A percentile compares a stretch with the other conserved stretches of the same genome.
Conservation (phyloP, 2,888 invertebrate genomes). For the Lamproptera curius region DNA sequence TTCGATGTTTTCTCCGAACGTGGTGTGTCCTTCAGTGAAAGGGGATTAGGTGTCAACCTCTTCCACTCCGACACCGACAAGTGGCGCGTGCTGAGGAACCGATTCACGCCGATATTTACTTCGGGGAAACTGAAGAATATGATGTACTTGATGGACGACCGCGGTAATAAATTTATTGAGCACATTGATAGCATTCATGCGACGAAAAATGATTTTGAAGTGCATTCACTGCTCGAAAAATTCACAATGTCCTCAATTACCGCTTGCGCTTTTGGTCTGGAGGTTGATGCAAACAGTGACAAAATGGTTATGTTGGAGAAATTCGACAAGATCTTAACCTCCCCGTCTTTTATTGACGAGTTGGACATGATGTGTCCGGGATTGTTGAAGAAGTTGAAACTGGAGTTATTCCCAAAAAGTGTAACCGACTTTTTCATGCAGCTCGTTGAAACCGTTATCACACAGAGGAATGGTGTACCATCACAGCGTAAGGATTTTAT, state of each 20-base stretch:
- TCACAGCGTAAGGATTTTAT: background rate
- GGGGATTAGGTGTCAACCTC: slow-evolving; percentile 44
- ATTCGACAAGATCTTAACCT: slow-evolving; percentile 1
- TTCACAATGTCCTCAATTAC: slow-evolving; percentile 41
- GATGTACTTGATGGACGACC: slow-evolving; percentile 41
- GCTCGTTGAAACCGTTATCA: background rate
- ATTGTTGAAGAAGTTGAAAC: slow-evolving; percentile 35
- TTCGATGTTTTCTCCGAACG: slow-evolving; percentile 47
- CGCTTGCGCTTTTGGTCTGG: slow-evolving; percentile 37
- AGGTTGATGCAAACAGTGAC: slow-evolving; percentile 28
- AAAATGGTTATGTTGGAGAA: slow-evolving; percentile 3
- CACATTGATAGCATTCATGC: slow-evolving; percentile 27
- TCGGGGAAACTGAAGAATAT: slow-evolving; percentile 51
- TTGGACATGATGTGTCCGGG: slow-evolving; percentile 43
- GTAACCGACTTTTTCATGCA: slow-evolving; percentile 13
- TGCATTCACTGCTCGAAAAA: slow-evolving; percentile 34
- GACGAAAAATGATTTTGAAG: slow-evolving; percentile 30
- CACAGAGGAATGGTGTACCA: background rate
- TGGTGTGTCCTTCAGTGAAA: slow-evolving; percentile 40
- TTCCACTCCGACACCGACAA: slow-evolving; percentile 45
- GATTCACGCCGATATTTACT: slow-evolving; percentile 48
- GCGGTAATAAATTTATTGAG: slow-evolving; percentile 35
- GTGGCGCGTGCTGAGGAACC: slow-evolving; percentile 43
- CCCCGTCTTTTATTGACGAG: slow-evolving; percentile 15
- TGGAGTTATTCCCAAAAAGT: slow-evolving; percentile 32